These are phyloP conservation scores for Prionace glauca DNA, from an alignment of 2,797 vertebrate genomes.

Conservation along the genomic window DNA sequence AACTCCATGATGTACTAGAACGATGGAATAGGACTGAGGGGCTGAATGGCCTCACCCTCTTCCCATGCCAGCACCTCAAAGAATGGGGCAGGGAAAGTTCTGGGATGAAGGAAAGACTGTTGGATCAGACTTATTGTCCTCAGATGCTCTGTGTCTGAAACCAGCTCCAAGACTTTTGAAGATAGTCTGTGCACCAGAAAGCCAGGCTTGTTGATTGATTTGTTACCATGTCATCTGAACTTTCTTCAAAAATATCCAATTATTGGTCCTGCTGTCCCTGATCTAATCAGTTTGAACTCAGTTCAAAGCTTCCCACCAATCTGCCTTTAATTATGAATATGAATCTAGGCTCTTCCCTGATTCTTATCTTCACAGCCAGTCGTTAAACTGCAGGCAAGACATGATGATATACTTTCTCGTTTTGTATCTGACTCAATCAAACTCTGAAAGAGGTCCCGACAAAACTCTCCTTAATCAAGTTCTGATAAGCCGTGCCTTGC, in stretches of 20 bases:
- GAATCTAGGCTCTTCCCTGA: not conserved
- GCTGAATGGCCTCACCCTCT: not conserved
- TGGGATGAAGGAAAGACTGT: not conserved
- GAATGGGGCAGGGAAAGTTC: not conserved
- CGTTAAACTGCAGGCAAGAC: not conserved
- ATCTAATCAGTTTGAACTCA: not conserved
- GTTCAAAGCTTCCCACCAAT: not conserved
- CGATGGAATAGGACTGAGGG: not conserved
- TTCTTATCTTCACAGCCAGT: not conserved
- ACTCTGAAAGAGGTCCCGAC: not conserved
- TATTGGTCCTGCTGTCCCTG: not conserved
- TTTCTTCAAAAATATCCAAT: not conserved
- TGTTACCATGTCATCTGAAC: not conserved
- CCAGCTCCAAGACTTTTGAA: not conserved
- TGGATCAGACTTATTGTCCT: not conserved
- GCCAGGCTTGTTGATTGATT: not conserved
- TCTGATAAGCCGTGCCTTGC: not conserved
- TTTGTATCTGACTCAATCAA: not conserved
- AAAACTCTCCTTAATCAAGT: not conserved
- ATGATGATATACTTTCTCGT: not conserved
- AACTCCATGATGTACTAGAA: not conserved
- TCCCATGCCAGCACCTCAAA: not conserved
- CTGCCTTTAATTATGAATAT: constrained; percentile 14
- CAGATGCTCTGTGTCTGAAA: not conserved
- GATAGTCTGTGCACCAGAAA: not conserved